A percentile compares a stretch with the other conserved stretches of the same genome.
Conservation (phyloP, 2,888 invertebrate genomes). For the Pocota personata region DNA sequence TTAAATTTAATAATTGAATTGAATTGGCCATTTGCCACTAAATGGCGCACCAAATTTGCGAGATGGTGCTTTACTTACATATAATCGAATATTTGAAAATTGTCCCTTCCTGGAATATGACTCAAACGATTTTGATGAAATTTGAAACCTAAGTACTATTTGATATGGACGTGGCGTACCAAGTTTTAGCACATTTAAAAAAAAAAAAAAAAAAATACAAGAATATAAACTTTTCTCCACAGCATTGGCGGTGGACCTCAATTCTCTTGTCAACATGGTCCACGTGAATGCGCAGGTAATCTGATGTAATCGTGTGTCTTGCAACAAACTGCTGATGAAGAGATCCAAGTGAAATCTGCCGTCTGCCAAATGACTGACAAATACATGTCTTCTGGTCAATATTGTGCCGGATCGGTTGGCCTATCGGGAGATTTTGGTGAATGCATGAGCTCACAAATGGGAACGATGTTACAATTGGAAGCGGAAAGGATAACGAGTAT, state of each 20-base stretch:
- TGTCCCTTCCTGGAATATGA: too few relatives aligned
- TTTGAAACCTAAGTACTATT: too few relatives aligned
- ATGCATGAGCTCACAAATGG: slow-evolving; percentile 82
- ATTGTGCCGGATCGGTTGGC: slow-evolving; percentile 82
- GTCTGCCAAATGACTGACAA: slow-evolving; percentile 84
- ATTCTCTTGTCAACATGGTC: slow-evolving; percentile 87
- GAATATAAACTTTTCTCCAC: slow-evolving; percentile 62
- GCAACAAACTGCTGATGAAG: slow-evolving; percentile 80
- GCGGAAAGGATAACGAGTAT: slow-evolving; percentile 83
- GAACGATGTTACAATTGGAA: slow-evolving; percentile 82
- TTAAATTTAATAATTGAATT: too few relatives aligned
- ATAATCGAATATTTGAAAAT: too few relatives aligned
- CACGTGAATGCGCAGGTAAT: slow-evolving; percentile 86
- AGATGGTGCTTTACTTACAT: too few relatives aligned
- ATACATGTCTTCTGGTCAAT: slow-evolving; percentile 81
- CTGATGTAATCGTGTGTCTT: slow-evolving; percentile 86
- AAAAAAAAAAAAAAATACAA: too few relatives aligned
- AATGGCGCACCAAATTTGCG: too few relatives aligned
- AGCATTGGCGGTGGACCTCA: slow-evolving; percentile 80
- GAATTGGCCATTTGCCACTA: too few relatives aligned
- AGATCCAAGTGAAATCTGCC: slow-evolving; percentile 83
- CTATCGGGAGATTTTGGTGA: slow-evolving; percentile 80
- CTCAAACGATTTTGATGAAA: too few relatives aligned
- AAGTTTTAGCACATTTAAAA: too few relatives aligned
- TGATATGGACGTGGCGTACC: too few relatives aligned